These are phyloP conservation scores for Caenorhabditis japonica DNA, from an alignment of 2,888 invertebrate species.

Conservation along the genomic window DNA sequence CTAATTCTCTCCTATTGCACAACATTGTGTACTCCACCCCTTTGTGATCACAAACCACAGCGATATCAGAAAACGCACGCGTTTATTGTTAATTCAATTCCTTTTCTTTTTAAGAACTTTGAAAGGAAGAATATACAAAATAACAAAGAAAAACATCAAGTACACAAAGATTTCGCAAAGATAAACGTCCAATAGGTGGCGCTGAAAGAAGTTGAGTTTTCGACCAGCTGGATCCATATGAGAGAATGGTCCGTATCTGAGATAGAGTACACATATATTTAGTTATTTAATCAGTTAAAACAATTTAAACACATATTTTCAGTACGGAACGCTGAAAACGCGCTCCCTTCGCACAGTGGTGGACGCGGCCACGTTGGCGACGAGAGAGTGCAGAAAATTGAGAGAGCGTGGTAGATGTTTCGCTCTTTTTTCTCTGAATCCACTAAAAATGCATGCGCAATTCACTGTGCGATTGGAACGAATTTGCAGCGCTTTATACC, in stretches of 20 bases:
- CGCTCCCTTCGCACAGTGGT: too few relatives aligned
- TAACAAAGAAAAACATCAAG: not conserved
- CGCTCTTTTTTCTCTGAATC: too few relatives aligned
- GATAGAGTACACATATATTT: not conserved
- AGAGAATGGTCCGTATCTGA: constrained; percentile 34
- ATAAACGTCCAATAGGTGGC: constrained; percentile 21
- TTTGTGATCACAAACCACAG: not conserved
- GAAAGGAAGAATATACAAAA: constrained; percentile 1
- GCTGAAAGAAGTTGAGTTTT: constrained; percentile 35
- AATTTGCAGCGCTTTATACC: too few relatives aligned
- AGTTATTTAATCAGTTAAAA: too few relatives aligned
- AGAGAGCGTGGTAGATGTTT: too few relatives aligned
- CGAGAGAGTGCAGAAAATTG: too few relatives aligned
- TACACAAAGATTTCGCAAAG: constrained; percentile 1
- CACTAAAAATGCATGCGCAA: too few relatives aligned
- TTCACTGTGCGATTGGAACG: too few relatives aligned
- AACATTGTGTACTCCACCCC: constrained; percentile 1
- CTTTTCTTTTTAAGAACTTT: not conserved
- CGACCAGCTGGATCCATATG: constrained; percentile 31
- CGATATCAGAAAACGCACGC: not conserved
- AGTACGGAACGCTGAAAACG: too few relatives aligned
- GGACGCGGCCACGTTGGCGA: too few relatives aligned
- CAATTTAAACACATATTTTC: too few relatives aligned
- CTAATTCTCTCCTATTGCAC: not conserved
- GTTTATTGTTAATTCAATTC: not conserved